phyloP scores from a whole-genome alignment of 1,140 invertebrate species.

The Drosophila pallidifrons region DNA sequence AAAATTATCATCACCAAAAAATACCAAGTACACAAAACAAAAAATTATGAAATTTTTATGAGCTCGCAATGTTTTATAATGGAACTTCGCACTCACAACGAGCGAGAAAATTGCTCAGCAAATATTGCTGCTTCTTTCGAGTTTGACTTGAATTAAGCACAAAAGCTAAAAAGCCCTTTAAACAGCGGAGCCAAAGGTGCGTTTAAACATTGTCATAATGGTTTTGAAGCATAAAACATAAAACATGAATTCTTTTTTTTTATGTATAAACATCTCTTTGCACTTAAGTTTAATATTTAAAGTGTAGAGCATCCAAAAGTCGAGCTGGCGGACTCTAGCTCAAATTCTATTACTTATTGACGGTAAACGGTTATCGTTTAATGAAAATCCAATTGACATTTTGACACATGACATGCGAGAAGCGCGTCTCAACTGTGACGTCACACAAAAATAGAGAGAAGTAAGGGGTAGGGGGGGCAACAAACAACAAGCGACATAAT shows the following conservation, averaged over 20 bases:
- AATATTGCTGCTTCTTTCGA: slow-evolving; percentile 15
- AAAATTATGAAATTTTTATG: slow-evolving; percentile 10
- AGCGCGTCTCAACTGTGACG: slow-evolving; percentile 15
- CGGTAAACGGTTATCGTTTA: slow-evolving; percentile 24
- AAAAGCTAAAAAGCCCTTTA: slow-evolving; percentile 14
- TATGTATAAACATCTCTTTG: too few relatives aligned
- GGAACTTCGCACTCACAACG: background rate
- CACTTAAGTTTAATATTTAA: background rate
- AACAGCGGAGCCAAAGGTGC: background rate
- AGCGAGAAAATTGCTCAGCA: background rate
- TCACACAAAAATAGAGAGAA: slow-evolving; percentile 3
- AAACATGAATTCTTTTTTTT: too few relatives aligned
- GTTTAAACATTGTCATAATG: too few relatives aligned
- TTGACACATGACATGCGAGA: slow-evolving; percentile 29
- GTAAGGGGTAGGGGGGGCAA: too few relatives aligned
- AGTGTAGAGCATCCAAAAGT: slow-evolving; percentile 3
- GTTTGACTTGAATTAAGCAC: slow-evolving; percentile 5
- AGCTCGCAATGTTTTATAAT: slow-evolving; percentile 12
- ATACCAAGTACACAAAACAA: background rate
- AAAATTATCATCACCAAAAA: slow-evolving; percentile 25
- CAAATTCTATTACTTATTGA: slow-evolving; percentile 3
- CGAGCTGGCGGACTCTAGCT: background rate
- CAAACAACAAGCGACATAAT: slow-evolving; percentile 3
- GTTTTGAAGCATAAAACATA: too few relatives aligned
- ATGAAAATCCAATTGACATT: slow-evolving; percentile 40